Base-by-base conservation (phyloP, 2,888 invertebrate genomes). In the Drosophila siamana region DNA sequence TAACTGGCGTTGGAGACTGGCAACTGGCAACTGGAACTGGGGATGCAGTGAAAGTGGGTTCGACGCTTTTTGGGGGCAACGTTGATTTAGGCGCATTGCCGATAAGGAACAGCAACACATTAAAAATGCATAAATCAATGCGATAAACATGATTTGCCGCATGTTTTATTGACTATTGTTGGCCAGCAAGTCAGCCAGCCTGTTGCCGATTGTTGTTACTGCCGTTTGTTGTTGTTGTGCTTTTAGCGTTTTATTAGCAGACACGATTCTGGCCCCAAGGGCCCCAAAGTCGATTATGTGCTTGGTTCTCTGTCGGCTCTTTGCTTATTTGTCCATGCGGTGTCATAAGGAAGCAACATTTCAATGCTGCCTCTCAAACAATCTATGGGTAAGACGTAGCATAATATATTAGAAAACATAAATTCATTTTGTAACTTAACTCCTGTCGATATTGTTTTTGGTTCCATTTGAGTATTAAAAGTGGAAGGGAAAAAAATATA, bases 101-200 rank as follows among this genome's bases (percentile, higher is more conserved):
- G 92, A 92, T 92, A 91, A 91, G 91, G 90, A 90, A 92, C 91
- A 86, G 91, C 90, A 90, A 92, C 92, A 90, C 91, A 92, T 92
- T 92, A 92, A 92, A 92, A 92, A 91, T 89, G 91, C 91, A 92
- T 92, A 92, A 92, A 92, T 92, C 91, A 92, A 90, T 88, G 91
- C 90, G 92, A 92, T 92, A 92, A 92, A 91, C 92, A 92, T 92
- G 92, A 92, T 92, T 92, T 88, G 90, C 92, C 89, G 90, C 91
- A 91, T 92, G 91, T 91, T 92, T 92, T 92, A 92, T 92, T 92
- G 91, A 91, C 91, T 91, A 92, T 92, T 92, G 92, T 92, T 89
- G 40, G 74, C 59, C 67, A 38, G 28, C 48, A 41, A 57, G 75
- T 56, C 61, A 46, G 38, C 54, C 50, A 59, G 38, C 54, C 47